Evolutionary conservation across 2,888 invertebrate species (phyloP).

Genomic region (Stenchaetothrips biformis): DNA sequence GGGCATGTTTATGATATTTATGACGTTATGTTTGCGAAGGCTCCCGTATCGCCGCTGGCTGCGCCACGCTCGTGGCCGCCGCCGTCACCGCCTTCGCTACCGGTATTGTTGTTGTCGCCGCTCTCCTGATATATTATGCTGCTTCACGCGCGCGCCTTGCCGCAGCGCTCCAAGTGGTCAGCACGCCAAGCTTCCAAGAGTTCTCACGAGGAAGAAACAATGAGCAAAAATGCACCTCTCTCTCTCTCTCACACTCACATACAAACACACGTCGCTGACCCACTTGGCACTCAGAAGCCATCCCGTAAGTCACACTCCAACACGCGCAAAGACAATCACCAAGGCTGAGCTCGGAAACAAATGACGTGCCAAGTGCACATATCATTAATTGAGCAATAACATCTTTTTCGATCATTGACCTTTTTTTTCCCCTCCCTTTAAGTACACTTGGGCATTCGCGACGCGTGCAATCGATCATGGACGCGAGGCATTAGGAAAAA

Average conservation of each 20-base stretch:
- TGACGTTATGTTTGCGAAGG: conserved; percentile 1
- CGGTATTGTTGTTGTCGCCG: not conserved
- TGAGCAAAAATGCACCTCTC: not conserved
- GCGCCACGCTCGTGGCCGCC: not conserved
- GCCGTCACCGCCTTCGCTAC: not conserved
- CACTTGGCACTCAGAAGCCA: no score
- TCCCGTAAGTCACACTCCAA: no score
- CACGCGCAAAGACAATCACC: no score
- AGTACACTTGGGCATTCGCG: no score
- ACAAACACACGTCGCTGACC: not conserved
- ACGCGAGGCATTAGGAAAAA: no score
- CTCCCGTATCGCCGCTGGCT: not conserved
- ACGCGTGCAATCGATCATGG: no score
- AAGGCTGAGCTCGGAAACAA: no score
- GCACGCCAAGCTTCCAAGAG: not conserved
- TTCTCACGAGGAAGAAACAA: not conserved
- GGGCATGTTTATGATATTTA: conserved; percentile 10
- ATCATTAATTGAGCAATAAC: no score
- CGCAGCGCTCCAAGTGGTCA: not conserved
- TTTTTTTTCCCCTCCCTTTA: no score
- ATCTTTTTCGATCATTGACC: no score
- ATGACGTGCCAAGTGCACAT: no score
- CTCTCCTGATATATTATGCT: conserved; percentile 1
- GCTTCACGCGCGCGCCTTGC: not conserved
- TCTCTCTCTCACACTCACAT: not conserved